Evolutionary conservation across 2,113 vertebrate species (phyloP), one percentile per base, ranked within the genome.

Genomic region (Upupa epops): DNA sequence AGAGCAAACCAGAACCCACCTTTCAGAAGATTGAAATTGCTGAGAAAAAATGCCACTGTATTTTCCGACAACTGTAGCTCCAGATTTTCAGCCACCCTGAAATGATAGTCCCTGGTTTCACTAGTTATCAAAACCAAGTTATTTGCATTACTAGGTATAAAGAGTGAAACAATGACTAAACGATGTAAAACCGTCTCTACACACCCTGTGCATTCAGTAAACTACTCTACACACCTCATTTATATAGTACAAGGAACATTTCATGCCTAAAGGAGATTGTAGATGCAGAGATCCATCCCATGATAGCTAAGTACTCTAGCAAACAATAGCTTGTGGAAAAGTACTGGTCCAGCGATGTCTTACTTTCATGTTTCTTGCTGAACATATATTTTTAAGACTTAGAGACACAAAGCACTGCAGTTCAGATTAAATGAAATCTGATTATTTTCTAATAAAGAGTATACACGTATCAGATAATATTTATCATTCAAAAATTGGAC

Each of bases 1-100:
- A 56, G 34, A 88, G 20, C 8, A 86, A 91, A 31, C 5, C 49
- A 13, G 25, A 45, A 94, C 97, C 42, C 12, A 97, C 97, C 96
- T 28, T 92, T 60, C 7, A 82, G 37, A 49, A 78, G 29, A n/a
- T 86, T 68, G 48, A 97, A 80, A 63, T 90, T 93, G 11, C 59
- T 89, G 28, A 97, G 84, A 51, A 97, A 93, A 81, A 46, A 28
- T 84, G 81, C 12, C 0, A 3, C 5, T 11, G 92, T 81, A n/a
- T 93, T 85, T 71, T 71, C 89, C 3, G 59, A 66, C 34, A 96
- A 72, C 6, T 40, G 60, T 32, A 90, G 66, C 59, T 94, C 26
- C 5, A 97, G 66, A n/a, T 80, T 95, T 54, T 92, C 87, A 63
- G 58, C 58, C 88, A 97, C 63, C 74, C 97, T 98, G 76, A 72